Evolutionary conservation across 2,888 invertebrate genomes (phyloP).

Genomic region (Syrphus vitripennis): DNA sequence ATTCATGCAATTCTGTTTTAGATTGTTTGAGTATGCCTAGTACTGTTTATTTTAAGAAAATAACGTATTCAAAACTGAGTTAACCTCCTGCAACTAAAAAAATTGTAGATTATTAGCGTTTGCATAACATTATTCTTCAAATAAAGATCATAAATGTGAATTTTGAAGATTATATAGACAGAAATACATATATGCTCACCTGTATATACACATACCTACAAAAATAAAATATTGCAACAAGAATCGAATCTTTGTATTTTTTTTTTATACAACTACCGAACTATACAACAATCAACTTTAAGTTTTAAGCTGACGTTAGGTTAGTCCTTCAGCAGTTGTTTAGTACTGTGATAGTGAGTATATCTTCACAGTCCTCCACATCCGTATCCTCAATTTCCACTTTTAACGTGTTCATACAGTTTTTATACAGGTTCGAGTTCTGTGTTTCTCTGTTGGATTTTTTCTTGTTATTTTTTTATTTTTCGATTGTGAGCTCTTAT

Average conservation of each 20-base stretch:
- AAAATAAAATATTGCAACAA: conserved; percentile 28
- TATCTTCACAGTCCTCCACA: conserved; percentile 36
- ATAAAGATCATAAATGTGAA: no score
- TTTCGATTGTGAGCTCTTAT: conserved; percentile 62
- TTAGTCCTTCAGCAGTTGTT: conserved; percentile 63
- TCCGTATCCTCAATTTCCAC: conserved; percentile 29
- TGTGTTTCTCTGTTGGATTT: conserved; percentile 16
- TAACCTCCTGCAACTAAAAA: no score
- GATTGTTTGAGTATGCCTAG: no score
- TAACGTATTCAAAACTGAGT: no score
- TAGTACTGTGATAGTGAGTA: conserved; percentile 44
- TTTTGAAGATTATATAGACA: neutral
- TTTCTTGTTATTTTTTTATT: conserved; percentile 18
- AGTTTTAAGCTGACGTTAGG: conserved; percentile 61
- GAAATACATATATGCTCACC: neutral
- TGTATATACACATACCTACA: no score
- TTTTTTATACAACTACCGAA: conserved; percentile 20
- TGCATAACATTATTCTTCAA: no score
- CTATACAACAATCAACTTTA: conserved; percentile 44
- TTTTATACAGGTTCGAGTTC: conserved; percentile 38
- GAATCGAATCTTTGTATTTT: conserved; percentile 35
- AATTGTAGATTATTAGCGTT: no score
- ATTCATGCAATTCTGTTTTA: no score
- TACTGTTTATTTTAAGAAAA: no score
- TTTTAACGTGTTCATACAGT: conserved; percentile 56